A percentile compares a stretch with the other conserved stretches of the same genome.
These are phyloP conservation scores for Onchidella celtica DNA, from an alignment of 2,888 invertebrate species.

Conservation along the genomic window DNA sequence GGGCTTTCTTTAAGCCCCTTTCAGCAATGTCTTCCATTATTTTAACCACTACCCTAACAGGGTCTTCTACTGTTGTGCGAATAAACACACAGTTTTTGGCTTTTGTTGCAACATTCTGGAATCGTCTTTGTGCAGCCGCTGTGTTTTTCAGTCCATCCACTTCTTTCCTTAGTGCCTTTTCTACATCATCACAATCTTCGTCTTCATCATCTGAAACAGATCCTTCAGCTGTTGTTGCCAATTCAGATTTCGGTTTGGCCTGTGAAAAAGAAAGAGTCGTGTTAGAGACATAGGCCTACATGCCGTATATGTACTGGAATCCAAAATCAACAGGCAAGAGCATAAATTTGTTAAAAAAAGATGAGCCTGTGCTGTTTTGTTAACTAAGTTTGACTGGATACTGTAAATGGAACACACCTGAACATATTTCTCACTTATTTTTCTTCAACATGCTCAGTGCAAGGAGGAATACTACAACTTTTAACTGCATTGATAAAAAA, in stretches of 20 bases:
- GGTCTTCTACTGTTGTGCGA: slow-evolving; percentile 87
- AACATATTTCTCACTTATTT: no score
- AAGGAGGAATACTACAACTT: no score
- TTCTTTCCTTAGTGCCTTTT: slow-evolving; percentile 77
- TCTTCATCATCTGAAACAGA: slow-evolving; percentile 78
- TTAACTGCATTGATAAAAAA: no score
- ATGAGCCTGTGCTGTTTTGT: no score
- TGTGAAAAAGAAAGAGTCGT: not conserved
- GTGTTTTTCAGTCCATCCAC: slow-evolving; percentile 65
- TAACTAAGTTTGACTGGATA: no score
- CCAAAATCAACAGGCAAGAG: no score
- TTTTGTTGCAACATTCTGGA: slow-evolving; percentile 87
- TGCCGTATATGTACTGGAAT: no score
- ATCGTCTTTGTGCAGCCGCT: slow-evolving; percentile 68
- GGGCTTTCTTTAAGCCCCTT: slow-evolving; percentile 87
- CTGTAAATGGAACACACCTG: no score
- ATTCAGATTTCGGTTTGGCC: not conserved
- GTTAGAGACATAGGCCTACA: no score
- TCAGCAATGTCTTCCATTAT: slow-evolving; percentile 88
- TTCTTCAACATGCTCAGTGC: no score
- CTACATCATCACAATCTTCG: slow-evolving; percentile 81
- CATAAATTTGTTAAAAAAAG: no score
- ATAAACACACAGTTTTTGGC: slow-evolving; percentile 93
- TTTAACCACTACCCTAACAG: slow-evolving; percentile 86
- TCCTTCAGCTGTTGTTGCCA: not conserved